A percentile compares a stretch with the other conserved stretches of the same genome.
phyloP scores from a whole-genome alignment of 2,113 vertebrate genomes.

The Trinectes maculatus region DNA sequence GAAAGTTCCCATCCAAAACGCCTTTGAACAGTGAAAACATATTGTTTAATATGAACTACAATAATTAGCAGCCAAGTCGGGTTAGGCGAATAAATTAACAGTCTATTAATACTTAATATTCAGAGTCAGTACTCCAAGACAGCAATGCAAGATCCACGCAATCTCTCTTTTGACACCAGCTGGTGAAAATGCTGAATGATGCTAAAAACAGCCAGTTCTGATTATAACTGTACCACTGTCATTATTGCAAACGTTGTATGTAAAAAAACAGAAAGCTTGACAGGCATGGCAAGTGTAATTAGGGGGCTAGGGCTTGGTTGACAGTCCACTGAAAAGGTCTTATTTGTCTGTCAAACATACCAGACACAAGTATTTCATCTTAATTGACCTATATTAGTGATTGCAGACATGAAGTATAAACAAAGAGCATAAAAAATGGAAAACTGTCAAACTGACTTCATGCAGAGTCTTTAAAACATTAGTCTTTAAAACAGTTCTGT shows the following conservation, averaged over 20 bases:
- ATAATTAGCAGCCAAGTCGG: too few species aligned
- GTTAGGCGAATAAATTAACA: too few species aligned
- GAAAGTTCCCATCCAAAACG: too few species aligned
- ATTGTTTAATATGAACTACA: too few species aligned
- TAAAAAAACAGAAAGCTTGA: not conserved
- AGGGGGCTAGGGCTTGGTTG: not conserved
- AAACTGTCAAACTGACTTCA: too few species aligned
- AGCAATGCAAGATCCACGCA: too few species aligned
- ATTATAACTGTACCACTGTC: not conserved
- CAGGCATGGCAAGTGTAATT: not conserved
- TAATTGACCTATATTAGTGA: not conserved
- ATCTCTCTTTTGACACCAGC: not conserved
- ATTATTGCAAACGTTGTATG: not conserved
- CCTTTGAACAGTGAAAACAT: too few species aligned
- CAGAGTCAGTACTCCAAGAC: too few species aligned
- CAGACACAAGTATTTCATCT: not conserved
- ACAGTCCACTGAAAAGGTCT: not conserved
- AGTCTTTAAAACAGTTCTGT: constrained; percentile 3
- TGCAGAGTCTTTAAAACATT: too few species aligned
- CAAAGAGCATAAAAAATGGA: not conserved
- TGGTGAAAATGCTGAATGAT: not conserved
- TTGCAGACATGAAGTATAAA: not conserved
- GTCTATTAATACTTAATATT: too few species aligned
- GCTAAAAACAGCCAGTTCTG: too few species aligned
- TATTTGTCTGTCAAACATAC: not conserved